These are phyloP conservation scores for Acanthosoma haemorrhoidale DNA, from an alignment of 2,888 invertebrate species.

Conservation along the genomic window DNA sequence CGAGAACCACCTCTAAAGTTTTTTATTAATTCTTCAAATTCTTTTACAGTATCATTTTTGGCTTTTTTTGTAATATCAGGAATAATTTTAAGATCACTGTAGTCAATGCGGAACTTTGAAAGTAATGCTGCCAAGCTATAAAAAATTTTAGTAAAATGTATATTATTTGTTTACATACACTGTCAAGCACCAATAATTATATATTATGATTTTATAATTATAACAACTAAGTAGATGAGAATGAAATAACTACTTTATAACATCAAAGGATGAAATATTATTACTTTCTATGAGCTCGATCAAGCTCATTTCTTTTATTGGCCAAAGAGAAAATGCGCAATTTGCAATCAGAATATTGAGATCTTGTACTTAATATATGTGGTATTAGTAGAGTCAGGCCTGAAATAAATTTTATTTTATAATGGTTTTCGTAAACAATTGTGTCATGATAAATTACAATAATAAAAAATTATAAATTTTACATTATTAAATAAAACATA, in stretches of 20 bases:
- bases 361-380: slow-evolving; percentile 75
- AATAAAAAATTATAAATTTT: background rate
- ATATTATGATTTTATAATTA: too few species aligned
- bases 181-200: too few species aligned
- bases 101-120: slow-evolving; percentile 90
- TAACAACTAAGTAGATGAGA: too few species aligned
- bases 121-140: slow-evolving; percentile 63
- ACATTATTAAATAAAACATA: slow-evolving; percentile 43
- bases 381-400: slow-evolving; percentile 74
- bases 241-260: too few species aligned
- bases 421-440: too few species aligned
- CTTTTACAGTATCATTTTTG: slow-evolving; percentile 50
- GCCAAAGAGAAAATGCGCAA: slow-evolving; percentile 78
- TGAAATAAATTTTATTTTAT: slow-evolving; percentile 42
- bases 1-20: background rate
- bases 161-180: too few species aligned
- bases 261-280: too few species aligned
- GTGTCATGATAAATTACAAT: background rate
- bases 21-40: slow-evolving; percentile 26
- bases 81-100: slow-evolving; percentile 84
- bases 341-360: slow-evolving; percentile 71
- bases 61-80: slow-evolving; percentile 83
- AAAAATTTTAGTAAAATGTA: too few species aligned
- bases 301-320: slow-evolving; percentile 69
- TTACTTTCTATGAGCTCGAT: slow-evolving; percentile 79